phyloP scores from a whole-genome alignment of 2,888 invertebrate species.

The Matsumyia berberina region DNA sequence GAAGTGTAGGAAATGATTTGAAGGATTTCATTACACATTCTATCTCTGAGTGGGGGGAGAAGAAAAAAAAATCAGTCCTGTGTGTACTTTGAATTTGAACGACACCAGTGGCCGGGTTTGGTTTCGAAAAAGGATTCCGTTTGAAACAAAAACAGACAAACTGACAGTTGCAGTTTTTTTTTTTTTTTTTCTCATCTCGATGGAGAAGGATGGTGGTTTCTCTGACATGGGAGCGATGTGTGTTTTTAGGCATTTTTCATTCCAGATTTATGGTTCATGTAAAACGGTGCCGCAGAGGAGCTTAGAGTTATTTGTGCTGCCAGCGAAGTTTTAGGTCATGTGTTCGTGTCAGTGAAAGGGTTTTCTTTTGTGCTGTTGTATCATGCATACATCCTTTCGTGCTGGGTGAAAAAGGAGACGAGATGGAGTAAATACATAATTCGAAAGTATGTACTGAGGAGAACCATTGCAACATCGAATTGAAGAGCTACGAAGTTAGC shows the following conservation, averaged over 20 bases:
- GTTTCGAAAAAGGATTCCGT: background rate
- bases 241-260: background rate
- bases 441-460: too few species aligned
- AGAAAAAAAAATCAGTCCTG: background rate
- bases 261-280: constrained; percentile 25
- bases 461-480: too few species aligned
- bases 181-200: constrained; percentile 1
- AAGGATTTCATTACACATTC: constrained; percentile 56
- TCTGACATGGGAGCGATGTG: background rate
- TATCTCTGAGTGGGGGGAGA: background rate
- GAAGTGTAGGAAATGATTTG: constrained; percentile 64
- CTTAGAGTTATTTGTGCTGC: background rate
- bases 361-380: too few species aligned
- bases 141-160: background rate
- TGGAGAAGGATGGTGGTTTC: background rate
- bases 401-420: too few species aligned
- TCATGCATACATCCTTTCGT: too few species aligned
- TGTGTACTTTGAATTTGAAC: constrained; percentile 1
- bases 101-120: background rate
- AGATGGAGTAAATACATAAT: too few species aligned
- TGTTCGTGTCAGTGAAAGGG: background rate
- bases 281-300: background rate
- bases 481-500: too few species aligned
- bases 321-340: constrained; percentile 5
- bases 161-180: constrained; percentile 25